Base-by-base conservation (phyloP, 2,888 invertebrate genomes). In the Cryptops parisi region DNA sequence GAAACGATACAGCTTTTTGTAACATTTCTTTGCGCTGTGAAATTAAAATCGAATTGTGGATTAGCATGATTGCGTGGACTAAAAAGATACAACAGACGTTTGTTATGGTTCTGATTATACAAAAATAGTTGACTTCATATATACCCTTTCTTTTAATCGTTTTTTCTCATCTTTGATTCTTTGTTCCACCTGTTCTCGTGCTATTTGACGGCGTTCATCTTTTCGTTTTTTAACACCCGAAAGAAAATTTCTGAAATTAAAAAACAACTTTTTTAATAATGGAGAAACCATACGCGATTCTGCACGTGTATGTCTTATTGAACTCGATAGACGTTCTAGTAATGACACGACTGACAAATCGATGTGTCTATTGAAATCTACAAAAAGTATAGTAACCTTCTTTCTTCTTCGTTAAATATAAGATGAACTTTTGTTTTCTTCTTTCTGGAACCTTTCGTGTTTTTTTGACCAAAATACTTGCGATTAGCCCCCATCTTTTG, bases 131-230 rank as follows among this genome's bases (percentile, higher is more conserved):
- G 15, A 9, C 4, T 41, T 3, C 4, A 9, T 19, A 3, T 19
- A 22, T 45, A 57, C 60, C 45, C 58, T 54, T 27, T 59, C 57
- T 41, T 55, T 60, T 69, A 71, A 65, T 67, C 67, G 47, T 65
- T 66, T 43, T 61, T 64, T 53, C 62, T 69, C 62, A 75, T 76
- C 55, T 72, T 75, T 64, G 72, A 72, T 56, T 66, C 67, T 70
- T 64, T 72, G 66, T 62, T 55, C 55, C 17, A 56, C 54, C 22
- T 57, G 52, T 62, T 64, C 66, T 70, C 62, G 58, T 69, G 49
- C 54, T 40, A 43, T 50, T 40, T 43, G 43, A 9, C 44, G 22
- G 41, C 56, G 45, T 41, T 50, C 54, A 46, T 51, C 51, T 33
- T 56, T 56, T 23, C 56, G 25, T 24, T 56, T 56, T n/a, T 33